Conservation (phyloP, 1,140 invertebrate species). For the Zaprionus camerounensis region DNA sequence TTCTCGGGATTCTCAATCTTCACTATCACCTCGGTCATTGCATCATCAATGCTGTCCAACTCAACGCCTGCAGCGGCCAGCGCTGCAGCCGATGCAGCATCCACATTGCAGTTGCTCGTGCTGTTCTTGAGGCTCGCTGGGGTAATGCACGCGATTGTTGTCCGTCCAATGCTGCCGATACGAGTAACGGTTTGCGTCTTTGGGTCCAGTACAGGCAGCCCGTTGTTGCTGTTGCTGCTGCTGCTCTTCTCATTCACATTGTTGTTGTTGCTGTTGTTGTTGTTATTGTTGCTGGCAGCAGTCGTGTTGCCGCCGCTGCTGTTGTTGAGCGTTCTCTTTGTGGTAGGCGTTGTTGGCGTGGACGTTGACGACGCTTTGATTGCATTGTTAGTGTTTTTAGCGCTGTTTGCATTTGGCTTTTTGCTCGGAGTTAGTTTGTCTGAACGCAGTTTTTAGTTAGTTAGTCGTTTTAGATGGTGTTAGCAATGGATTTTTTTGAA, state of each 20-base stretch:
- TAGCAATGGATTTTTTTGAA: constrained; percentile 33
- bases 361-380: constrained; percentile 20
- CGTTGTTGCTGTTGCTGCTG: constrained; percentile 15
- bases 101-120: constrained; percentile 71
- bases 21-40: constrained; percentile 80
- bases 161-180: constrained; percentile 79
- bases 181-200: constrained; percentile 72
- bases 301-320: constrained; percentile 39
- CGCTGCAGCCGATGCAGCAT: constrained; percentile 73
- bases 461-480: constrained; percentile 28
- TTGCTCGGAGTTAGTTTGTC: constrained; percentile 75
- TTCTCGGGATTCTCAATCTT: constrained; percentile 79
- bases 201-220: constrained; percentile 41
- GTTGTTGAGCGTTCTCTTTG: constrained; percentile 44
- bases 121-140: constrained; percentile 60
- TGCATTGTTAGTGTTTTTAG: constrained; percentile 71
- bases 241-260: constrained; percentile 2
- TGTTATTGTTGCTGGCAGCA: constrained; percentile 26
- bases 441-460: constrained; percentile 47
- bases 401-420: constrained; percentile 59
- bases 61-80: constrained; percentile 77
- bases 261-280: constrained; percentile 19
- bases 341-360: constrained; percentile 36
- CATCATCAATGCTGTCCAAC: constrained; percentile 75
- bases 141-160: constrained; percentile 79